Base-by-base conservation (phyloP, 2,113 vertebrate genomes). In the Pangasianodon hypophthalmus region DNA sequence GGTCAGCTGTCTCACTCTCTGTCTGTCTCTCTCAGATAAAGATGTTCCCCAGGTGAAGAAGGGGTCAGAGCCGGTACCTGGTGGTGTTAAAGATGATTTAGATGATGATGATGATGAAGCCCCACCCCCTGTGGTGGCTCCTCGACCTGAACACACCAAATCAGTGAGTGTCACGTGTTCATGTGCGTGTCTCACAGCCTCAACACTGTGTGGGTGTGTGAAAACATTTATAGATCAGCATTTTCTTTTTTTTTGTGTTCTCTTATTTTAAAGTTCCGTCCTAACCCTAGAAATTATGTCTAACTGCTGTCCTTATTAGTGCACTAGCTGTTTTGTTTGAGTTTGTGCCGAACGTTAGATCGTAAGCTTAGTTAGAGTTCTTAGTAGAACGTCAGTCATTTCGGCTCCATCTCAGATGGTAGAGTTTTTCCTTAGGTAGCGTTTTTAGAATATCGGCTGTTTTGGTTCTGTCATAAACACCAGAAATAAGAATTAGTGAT, bases 71-170 rank as follows among this genome's bases (percentile, higher is more conserved):
- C 96, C 97, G 16, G 96, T 97, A 16, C 94, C 96, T n/a, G 92
- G 90, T 14, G 90, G 90, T 2, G 89, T 85, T 89, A 95, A 96
- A 95, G 91, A 94, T 91, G 97, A 98, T 60, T 97, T 98, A n/a
- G 98, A 98, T 62, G 98, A 99, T 86, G 97, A 97, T 16, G 98
- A 99, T 82, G 98, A 98, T 84, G 97, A 97, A 60, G 92, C 96
- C 24, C 96, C 97, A 6, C 98, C 98, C 88, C 98, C 98, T 6
- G 85, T 98, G 84, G 97, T 99, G 94, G 98, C 98, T 46, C 98
- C 98, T 0, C 94, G 98, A n/a, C 98, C 98, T 4, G 97, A 98
- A 87, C 97, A 99, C 93, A 99, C 98, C 13, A 99, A 98, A 97
- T 99, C 98, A 41, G 86, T 87, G 29, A 71, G 85, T 86, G 13